Evolutionary conservation across 2,113 vertebrate genomes (phyloP), one percentile per base, ranked within the genome.

Genomic region (Toxotes jaculatrix): DNA sequence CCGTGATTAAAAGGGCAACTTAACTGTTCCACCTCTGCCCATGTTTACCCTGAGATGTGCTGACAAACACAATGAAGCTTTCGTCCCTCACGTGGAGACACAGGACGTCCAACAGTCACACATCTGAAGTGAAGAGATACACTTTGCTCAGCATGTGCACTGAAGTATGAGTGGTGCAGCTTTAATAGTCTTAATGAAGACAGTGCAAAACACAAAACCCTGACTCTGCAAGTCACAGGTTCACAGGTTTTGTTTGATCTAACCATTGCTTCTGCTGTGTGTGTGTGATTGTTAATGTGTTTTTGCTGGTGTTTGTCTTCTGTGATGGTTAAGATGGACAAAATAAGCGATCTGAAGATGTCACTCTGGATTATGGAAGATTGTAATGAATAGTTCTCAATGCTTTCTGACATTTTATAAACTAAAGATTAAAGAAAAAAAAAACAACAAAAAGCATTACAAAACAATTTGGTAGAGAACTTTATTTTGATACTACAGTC

Each of bases 401-500:
- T n/a, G 49, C 45, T 60, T 17, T 60, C 14, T 61, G 32, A 40
- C 19, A 40, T 21, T 21, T 57, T 59, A 16, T 16, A 59, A 59
- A 21, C 7, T 16, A 51, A 51, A 21, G 21, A 56, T 27, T 56
- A 10, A 56, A n/a, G 11, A n/a, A 55, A 17, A 36, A 21, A 36
- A 21, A 5, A 1, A 17, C 5, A 36, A 27, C 16, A 27, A 56
- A n/a, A 5, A 13, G 27, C 27, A 5, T 3, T 23, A 19, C 45
- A 32, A 34, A n/a, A 16, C 49, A 40, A 21, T 56, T 56, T 59
- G 23, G 32, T 61, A 31, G 60, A 74, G 27, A 32, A 45, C 14
- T 92, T 92, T 88, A 91, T 86, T 90, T 69, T 57, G 47, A 82
- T 74, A 67, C 53, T 66, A 83, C 71, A 77, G 75, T 86, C 66